Evolutionary conservation across 2,113 vertebrate species (phyloP), one percentile per base, ranked within the genome.

Genomic region (Tachycineta bicolor): DNA sequence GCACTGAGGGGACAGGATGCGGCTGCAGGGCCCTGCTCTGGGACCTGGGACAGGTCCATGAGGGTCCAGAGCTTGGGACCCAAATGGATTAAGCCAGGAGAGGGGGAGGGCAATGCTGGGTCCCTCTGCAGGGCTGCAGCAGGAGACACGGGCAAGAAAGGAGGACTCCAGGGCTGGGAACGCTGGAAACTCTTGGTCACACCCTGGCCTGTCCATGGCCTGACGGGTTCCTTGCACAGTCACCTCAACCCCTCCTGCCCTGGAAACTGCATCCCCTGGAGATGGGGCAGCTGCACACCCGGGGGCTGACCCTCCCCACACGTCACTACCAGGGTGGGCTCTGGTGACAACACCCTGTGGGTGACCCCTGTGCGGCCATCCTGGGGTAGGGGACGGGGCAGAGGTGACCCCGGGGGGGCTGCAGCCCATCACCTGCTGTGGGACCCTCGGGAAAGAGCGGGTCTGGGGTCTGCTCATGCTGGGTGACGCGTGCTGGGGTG

Each of bases 281-380:
- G 44, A 41, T 0, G 0, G 75, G 41, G 25, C 65, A 41, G 70
- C 65, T 28, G n/a, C 83, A 21, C 56, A 10, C 1, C 1, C 2
- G 0, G 2, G 60, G 11, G 39, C 46, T 0, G 6, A n/a, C 20
- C 41, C 52, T 33, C 31, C 28, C 6, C 0, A 0, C 0, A 1
- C 3, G 8, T 25, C 34, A 2, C 71, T 8, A 10, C 16, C 25
- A 3, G 65, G 50, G 31, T 3, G 5, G 52, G 65, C 24, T 19
- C 43, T 31, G 53, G 47, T 16, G 52, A 15, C 41, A 53, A 1
- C 8, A 6, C 4, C 46, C 29, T 0, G 3, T 7, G 44, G 24
- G 21, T 60, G 58, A 44, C 71, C 9, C 16, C 13, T 1, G 4
- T 29, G 34, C 2, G n/a, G 49, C n/a, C 1, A 0, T 2, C 29